Conservation (phyloP, 2,888 invertebrate species). For the Sclerodermus sp. region DNA sequence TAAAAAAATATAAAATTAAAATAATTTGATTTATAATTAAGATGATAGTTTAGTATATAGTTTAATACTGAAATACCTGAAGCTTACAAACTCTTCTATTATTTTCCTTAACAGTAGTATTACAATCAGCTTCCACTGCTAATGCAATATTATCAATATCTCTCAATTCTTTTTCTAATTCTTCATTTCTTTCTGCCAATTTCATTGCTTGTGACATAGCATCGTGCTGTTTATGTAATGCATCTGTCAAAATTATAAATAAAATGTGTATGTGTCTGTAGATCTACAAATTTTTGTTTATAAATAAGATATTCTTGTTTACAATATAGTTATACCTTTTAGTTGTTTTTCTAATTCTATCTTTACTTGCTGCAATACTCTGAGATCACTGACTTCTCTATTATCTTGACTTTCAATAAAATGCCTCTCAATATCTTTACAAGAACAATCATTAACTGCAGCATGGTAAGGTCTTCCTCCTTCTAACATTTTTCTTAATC, state of each 20-base stretch:
- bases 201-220: conserved; percentile 76
- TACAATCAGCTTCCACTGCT: conserved; percentile 76
- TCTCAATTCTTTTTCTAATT: conserved; percentile 70
- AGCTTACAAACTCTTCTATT: conserved; percentile 58
- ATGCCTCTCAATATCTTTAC: conserved; percentile 61
- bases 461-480: conserved; percentile 71
- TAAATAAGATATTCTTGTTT: conserved; percentile 3
- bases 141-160: conserved; percentile 76
- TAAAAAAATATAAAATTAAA: conserved; percentile 29
- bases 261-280: background rate
- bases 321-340: conserved; percentile 50
- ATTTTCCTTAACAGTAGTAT: conserved; percentile 67
- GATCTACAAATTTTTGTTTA: no score
- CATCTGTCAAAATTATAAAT: conserved; percentile 49
- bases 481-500: conserved; percentile 70
- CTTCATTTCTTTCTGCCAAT: conserved; percentile 74
- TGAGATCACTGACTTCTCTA: conserved; percentile 58
- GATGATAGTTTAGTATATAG: conserved; percentile 2
- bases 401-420: conserved; percentile 18
- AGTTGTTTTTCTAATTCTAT: conserved; percentile 62
- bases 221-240: conserved; percentile 73
- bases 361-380: conserved; percentile 66
- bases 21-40: background rate
- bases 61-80: conserved; percentile 46
- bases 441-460: conserved; percentile 69